phyloP scores from a whole-genome alignment of 2,888 invertebrate genomes.

The Chloroclysta siterata region DNA sequence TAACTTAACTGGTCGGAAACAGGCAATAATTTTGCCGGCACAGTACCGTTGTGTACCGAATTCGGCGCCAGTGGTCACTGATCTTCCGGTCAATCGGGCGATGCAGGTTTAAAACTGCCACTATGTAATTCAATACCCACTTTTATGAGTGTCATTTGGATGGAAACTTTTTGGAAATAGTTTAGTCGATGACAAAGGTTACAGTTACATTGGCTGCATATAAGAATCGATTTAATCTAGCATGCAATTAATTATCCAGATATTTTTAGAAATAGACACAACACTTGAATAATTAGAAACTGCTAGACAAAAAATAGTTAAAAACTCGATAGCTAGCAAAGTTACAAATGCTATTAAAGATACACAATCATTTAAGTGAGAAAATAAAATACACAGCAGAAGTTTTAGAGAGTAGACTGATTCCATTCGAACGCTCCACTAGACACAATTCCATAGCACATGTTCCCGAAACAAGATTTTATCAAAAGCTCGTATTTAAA shows the following conservation, averaged over 20 bases:
- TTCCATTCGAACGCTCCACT: constrained; percentile 16
- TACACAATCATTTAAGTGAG: too few relatives aligned
- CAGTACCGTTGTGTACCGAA: constrained; percentile 78
- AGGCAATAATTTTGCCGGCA: constrained; percentile 63
- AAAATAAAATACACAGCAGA: too few relatives aligned
- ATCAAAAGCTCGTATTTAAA: constrained; percentile 41
- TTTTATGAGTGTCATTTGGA: constrained; percentile 22
- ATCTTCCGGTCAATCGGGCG: constrained; percentile 70
- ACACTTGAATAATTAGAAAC: not conserved
- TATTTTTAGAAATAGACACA: too few relatives aligned
- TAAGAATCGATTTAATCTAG: constrained; percentile 10
- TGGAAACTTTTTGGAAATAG: constrained; percentile 19
- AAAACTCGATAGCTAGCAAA: too few relatives aligned
- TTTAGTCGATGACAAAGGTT: constrained; percentile 23
- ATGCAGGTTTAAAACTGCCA: constrained; percentile 35
- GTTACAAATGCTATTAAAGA: too few relatives aligned
- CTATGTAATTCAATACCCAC: constrained; percentile 27
- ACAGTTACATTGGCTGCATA: not conserved
- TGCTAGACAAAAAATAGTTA: not conserved
- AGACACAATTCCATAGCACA: constrained; percentile 36
- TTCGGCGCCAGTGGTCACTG: constrained; percentile 74
- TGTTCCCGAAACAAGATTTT: constrained; percentile 35
- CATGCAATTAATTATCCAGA: constrained; percentile 8
- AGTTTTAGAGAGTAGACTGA: not conserved
- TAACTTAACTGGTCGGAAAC: constrained; percentile 47